Evolutionary conservation across 2,113 vertebrate genomes (phyloP), one percentile per base, ranked within the genome.

Genomic region (Craseonycteris thonglongyai): DNA sequence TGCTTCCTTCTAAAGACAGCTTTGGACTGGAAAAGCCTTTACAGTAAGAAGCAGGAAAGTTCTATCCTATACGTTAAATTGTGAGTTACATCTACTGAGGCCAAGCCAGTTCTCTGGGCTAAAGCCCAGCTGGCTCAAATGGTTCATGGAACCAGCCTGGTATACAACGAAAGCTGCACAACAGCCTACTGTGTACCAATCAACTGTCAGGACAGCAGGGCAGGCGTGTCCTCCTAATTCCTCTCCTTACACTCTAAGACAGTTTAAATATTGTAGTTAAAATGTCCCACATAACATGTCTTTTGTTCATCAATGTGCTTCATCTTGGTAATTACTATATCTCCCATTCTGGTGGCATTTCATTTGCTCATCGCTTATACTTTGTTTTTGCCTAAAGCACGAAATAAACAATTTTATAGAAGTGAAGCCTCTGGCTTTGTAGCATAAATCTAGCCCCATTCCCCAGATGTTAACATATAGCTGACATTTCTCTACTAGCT

Each of bases 281-380:
- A 58, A 45, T 3, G 30, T 78, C 71, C 59, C 26, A 49, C 2
- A 10, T 33, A 59, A 69, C 51, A 94, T 7, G n/a, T 45, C 82
- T 92, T 96, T 90, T 95, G 78, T 95, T 93, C 63, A 91, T 89
- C 82, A 42, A 0, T n/a, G 33, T 54, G 19, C 49, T 85, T 18
- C 47, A 56, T 80, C 88, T 96, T 88, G 54, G 74, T 86, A 94
- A 96, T 95, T 93, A 94, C 68, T 91, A 45, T 11, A 30, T 74
- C 86, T 56, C 78, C 74, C 15, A 12, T 88, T 91, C 74, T 75
- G 58, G 42, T 61, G 74, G 10, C 58, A 94, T 88, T 94, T 88
- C 85, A 88, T 19, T 93, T 82, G 66, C 33, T 83, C 90, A 93
- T 7, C 72, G 54, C 38, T 88, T 68, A 76, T 45, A 33, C 47